Conservation (phyloP, 2,797 vertebrate species). For the Sebastes aleutianus region DNA sequence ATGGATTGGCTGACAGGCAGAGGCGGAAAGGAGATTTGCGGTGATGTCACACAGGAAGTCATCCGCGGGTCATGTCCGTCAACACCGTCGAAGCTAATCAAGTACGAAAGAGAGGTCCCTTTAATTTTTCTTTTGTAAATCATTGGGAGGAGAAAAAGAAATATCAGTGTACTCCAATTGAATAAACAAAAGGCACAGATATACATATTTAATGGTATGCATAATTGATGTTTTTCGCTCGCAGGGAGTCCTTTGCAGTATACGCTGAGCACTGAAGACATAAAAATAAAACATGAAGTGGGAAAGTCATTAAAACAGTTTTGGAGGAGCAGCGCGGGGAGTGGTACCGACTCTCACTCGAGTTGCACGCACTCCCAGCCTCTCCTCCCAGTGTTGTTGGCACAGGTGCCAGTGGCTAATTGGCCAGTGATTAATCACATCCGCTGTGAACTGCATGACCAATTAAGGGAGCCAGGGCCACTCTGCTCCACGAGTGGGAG, state of each 20-base stretch:
- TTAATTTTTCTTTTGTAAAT: conserved; percentile 65
- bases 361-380: conserved; percentile 41
- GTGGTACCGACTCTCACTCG: conserved; percentile 51
- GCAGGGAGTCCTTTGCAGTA: conserved; percentile 79
- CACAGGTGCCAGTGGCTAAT: conserved; percentile 72
- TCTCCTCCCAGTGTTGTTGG: conserved; percentile 38
- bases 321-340: conserved; percentile 54
- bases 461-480: conserved; percentile 57
- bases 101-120: conserved; percentile 13
- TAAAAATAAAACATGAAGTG: conserved; percentile 80
- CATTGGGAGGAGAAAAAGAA: conserved; percentile 56
- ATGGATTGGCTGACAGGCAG: conserved; percentile 53
- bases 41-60: conserved; percentile 71
- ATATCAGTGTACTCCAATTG: conserved; percentile 72
- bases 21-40: conserved; percentile 33
- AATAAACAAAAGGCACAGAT: conserved; percentile 79
- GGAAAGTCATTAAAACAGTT: conserved; percentile 78
- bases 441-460: conserved; percentile 62
- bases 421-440: conserved; percentile 75
- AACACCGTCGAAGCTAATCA: conserved; percentile 24
- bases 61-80: conserved; percentile 41
- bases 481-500: conserved; percentile 18
- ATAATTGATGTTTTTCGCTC: conserved; percentile 79
- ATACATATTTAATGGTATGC: conserved; percentile 82
- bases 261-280: conserved; percentile 74